Percentiles rank a stretch among this genome's conserved stretches.
These are phyloP conservation scores for Drosophila monieri DNA, from an alignment of 2,888 invertebrate species.

Conservation along the genomic window DNA sequence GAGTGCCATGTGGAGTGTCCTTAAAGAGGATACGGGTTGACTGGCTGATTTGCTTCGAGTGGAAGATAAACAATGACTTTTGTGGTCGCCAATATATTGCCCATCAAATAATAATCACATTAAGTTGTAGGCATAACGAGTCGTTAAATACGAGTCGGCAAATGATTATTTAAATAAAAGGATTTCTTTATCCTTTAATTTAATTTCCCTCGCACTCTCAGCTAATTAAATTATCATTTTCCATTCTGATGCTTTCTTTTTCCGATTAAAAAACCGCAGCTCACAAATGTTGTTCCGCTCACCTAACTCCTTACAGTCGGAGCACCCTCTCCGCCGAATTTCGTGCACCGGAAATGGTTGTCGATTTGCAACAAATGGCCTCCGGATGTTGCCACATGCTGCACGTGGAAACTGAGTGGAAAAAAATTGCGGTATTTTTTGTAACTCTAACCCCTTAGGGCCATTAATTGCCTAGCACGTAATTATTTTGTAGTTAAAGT, in stretches of 20 bases:
- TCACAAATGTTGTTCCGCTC: slow-evolving; percentile 50
- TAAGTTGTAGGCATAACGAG: not conserved
- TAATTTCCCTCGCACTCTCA: not conserved
- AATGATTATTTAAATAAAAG: not conserved
- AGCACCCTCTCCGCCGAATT: slow-evolving; percentile 7
- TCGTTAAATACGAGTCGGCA: not conserved
- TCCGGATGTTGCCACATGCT: slow-evolving; percentile 76
- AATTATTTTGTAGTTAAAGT: slow-evolving; percentile 78
- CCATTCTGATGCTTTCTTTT: slow-evolving; percentile 43
- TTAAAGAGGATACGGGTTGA: slow-evolving; percentile 22
- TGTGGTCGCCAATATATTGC: slow-evolving; percentile 4
- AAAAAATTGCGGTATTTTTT: slow-evolving; percentile 39
- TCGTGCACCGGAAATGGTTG: slow-evolving; percentile 70
- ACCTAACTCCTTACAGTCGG: slow-evolving; percentile 1
- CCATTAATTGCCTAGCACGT: slow-evolving; percentile 74
- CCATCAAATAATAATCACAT: slow-evolving; percentile 17
- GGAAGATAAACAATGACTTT: slow-evolving; percentile 37
- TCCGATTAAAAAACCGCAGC: slow-evolving; percentile 48
- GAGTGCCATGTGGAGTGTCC: slow-evolving; percentile 17
- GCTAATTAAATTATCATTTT: slow-evolving; percentile 63
- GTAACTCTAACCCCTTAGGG: slow-evolving; percentile 68
- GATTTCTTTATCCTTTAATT: not conserved
- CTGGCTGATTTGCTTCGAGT: slow-evolving; percentile 23
- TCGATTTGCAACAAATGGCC: slow-evolving; percentile 79
- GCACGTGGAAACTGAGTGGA: slow-evolving; percentile 49